Conservation (phyloP, 2,797 vertebrate species). For the Anniella stebbinsi region DNA sequence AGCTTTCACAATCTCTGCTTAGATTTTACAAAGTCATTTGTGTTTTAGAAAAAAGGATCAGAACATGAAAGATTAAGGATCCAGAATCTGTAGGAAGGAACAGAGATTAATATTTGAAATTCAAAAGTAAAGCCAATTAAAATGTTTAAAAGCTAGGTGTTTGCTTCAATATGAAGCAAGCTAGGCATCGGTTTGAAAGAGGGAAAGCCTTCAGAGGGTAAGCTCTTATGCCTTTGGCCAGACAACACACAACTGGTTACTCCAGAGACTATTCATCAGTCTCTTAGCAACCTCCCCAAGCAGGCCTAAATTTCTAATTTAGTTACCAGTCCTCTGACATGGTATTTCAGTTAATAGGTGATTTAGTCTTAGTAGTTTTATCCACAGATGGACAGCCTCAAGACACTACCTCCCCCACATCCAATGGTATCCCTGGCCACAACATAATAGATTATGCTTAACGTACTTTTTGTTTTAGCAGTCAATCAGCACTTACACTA, state of each 20-base stretch:
- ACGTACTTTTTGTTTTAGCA: not conserved
- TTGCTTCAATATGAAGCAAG: not conserved
- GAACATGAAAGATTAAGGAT: not conserved
- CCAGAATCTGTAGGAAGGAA: not conserved
- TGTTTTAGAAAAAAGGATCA: not conserved
- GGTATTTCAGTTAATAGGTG: constrained; percentile 63
- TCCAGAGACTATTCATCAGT: constrained; percentile 85
- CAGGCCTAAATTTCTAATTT: constrained; percentile 81
- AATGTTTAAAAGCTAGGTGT: not conserved
- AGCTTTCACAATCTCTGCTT: not conserved
- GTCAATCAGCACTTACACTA: not conserved
- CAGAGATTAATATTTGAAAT: not conserved
- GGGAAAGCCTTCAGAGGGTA: constrained; percentile 44
- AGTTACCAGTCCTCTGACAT: constrained; percentile 65
- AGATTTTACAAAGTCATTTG: not conserved
- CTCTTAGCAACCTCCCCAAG: constrained; percentile 90
- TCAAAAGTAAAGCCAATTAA: not conserved
- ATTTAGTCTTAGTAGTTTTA: not conserved
- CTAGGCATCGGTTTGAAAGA: not conserved
- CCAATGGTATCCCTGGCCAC: not conserved
- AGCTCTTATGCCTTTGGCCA: constrained; percentile 73
- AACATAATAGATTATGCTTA: not conserved
- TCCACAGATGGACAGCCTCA: not conserved
- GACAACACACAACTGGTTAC: constrained; percentile 87
- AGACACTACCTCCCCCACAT: not conserved